Conservation (phyloP, 2,113 vertebrate species). For the Crocuta crocuta region DNA sequence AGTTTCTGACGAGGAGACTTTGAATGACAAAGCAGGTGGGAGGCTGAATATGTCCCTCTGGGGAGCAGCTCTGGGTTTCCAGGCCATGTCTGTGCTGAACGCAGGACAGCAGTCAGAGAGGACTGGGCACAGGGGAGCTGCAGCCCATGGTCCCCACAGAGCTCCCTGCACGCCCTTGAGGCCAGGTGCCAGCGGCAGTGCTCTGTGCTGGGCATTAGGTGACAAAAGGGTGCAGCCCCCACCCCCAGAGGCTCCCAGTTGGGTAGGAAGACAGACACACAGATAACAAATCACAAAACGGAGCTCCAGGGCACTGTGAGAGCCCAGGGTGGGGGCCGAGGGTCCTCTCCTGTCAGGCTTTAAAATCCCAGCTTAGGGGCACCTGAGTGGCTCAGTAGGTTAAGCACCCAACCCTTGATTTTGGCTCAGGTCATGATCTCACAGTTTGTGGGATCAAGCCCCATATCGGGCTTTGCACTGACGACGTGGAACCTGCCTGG, state of each 20-base stretch:
- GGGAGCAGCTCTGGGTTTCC: background rate
- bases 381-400: too few relatives aligned
- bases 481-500: too few relatives aligned
- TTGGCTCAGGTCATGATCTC: too few relatives aligned
- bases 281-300: fast-evolving
- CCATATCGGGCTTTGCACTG: too few relatives aligned
- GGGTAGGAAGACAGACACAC: fast-evolving
- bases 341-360: fast-evolving
- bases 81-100: too few relatives aligned
- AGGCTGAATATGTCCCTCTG: background rate
- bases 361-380: too few relatives aligned
- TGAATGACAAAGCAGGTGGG: too few relatives aligned
- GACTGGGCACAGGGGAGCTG: fast-evolving
- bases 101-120: fast-evolving
- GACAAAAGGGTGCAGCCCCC: fast-evolving
- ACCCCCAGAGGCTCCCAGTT: background rate
- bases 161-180: fast-evolving
- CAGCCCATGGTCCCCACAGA: fast-evolving
- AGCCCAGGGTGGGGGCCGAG: fast-evolving
- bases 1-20: fast-evolving
- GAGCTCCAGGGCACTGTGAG: background rate
- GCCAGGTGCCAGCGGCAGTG: fast-evolving
- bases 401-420: too few relatives aligned
- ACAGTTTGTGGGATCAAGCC: too few relatives aligned
- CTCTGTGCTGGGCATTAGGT: background rate